A percentile compares a stretch with the other conserved stretches of the same genome.
Evolutionary conservation across 2,797 vertebrate species (phyloP).

Genomic region (Sebastes trivittatus): DNA sequence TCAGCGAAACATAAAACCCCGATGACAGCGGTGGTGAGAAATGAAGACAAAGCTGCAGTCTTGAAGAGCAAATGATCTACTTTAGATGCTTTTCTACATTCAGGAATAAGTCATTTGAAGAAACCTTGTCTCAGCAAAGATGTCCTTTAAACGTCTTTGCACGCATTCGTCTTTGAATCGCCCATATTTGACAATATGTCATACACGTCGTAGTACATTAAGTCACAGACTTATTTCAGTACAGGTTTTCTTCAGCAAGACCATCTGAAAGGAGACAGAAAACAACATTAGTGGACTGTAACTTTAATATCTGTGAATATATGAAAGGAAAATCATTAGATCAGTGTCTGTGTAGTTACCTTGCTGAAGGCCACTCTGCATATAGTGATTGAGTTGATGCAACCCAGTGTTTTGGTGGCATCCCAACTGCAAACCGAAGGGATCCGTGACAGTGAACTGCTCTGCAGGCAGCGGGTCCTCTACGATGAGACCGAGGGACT

Average conservation of each 20-base stretch:
- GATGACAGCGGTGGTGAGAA: conserved; percentile 38
- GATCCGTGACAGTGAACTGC: conserved; percentile 43
- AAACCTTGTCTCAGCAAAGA: conserved; percentile 24
- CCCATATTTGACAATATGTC: conserved; percentile 80
- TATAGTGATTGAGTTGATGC: conserved; percentile 78
- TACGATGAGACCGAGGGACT: conserved; percentile 1
- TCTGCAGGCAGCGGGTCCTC: conserved; percentile 38
- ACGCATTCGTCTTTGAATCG: conserved; percentile 44
- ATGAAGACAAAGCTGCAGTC: conserved; percentile 39
- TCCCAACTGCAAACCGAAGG: conserved; percentile 56
- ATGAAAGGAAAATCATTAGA: not conserved
- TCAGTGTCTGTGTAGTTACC: conserved; percentile 46
- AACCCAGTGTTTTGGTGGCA: conserved; percentile 72
- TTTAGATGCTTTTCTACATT: conserved; percentile 38
- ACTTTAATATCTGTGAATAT: not conserved
- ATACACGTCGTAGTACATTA: conserved; percentile 71
- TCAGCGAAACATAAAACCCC: conserved; percentile 30
- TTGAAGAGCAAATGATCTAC: conserved; percentile 3
- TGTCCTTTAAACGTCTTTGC: conserved; percentile 39
- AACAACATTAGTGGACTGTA: conserved; percentile 8
- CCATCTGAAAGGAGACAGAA: conserved; percentile 69
- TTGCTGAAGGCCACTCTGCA: conserved; percentile 70
- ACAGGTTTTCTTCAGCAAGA: conserved; percentile 77
- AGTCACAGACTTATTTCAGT: conserved; percentile 82
- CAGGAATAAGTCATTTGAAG: conserved; percentile 19